Base-by-base conservation (phyloP, 2,113 vertebrate genomes). In the Macrotis lagotis region DNA sequence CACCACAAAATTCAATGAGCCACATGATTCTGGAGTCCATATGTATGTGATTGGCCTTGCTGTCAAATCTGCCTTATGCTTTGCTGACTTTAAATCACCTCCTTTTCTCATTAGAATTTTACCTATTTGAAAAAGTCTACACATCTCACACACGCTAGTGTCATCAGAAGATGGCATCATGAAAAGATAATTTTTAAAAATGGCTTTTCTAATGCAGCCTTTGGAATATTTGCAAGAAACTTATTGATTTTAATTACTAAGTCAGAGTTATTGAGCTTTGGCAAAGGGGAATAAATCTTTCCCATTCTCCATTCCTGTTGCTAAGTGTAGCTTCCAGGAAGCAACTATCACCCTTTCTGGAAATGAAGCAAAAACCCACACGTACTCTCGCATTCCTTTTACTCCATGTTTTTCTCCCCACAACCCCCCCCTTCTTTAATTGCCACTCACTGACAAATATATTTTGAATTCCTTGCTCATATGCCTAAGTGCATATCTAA, bases 281-380 rank as follows among this genome's bases (percentile, higher is more conserved):
- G 93, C 92, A 97, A n/a, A 94, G 97, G 96, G 96, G 98, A 98
- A 98, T 98, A 98, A 98, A 98, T 99, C 98, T 98, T 97, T 97
- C 96, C 96, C 95, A 95, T 93, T 97, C 97, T 96, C 96, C 95
- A 90, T 37, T 98, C n/a, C 92, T 90, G 11, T 51, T 97, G 98
- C 98, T 98, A 98, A 98, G 97, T 92, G 94, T 92, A 44, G 98
- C 98, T 99, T 99, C 98, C 98, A 98, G 98, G 98, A 99, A 98
- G 98, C 97, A 96, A 94, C 93, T 93, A 95, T 90, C 89, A 97
- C 95, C 96, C 96, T 98, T 98, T 98, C 98, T 98, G 98, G 98
- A 98, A 99, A 97, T 95, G 97, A 97, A 95, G 97, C 95, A 96
- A 97, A 97, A 98, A 97, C 96, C 93, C 98, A 95, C 97, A 94